Evolutionary conservation across 1,140 invertebrate species (phyloP).

Genomic region (Babylonia areolata): DNA sequence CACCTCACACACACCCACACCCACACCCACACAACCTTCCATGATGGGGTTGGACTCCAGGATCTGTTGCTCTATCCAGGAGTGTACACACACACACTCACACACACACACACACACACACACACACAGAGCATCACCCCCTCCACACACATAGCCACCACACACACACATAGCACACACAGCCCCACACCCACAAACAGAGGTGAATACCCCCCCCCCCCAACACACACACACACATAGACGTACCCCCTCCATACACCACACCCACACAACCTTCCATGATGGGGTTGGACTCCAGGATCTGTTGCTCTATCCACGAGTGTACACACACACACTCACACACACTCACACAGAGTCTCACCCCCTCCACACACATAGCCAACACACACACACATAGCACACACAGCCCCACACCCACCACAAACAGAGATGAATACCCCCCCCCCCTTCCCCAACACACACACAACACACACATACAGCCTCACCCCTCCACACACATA

Average conservation of each 20-base stretch:
- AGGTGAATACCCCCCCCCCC: not conserved
- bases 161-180: not conserved
- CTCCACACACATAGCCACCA: not conserved
- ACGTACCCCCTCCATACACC: no score
- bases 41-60: no score
- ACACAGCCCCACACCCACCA: no score
- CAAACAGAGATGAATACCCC: no score
- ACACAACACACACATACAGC: not conserved
- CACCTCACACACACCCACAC: no score
- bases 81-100: not conserved
- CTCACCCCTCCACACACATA: no score
- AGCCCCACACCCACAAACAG: not conserved
- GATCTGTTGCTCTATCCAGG: no score
- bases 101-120: not conserved
- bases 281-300: slow-evolving; percentile 94
- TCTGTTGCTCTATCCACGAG: slow-evolving; percentile 99
- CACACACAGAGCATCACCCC: not conserved
- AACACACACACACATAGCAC: no score
- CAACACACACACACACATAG: not conserved
- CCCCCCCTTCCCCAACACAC: no score
- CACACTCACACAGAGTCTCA: no score
- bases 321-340: slow-evolving; percentile 77
- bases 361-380: not conserved
- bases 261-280: slow-evolving; percentile 91
- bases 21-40: no score